Evolutionary conservation across 2,113 vertebrate genomes (phyloP), one percentile per base, ranked within the genome.

Genomic region (Carassius gibelio): DNA sequence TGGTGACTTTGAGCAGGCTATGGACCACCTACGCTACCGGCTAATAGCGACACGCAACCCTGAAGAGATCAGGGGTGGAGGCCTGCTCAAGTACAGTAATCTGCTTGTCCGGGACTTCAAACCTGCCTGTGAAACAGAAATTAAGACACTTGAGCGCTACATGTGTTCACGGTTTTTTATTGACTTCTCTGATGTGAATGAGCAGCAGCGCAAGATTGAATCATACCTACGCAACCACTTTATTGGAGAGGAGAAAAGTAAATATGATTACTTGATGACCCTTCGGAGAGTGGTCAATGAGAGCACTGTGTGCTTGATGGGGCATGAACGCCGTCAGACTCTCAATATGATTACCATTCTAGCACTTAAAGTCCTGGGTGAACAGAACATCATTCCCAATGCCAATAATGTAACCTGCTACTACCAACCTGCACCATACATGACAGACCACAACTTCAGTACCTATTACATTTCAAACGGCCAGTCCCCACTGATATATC

Each of bases 161-260:
- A 99, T 99, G 98, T 99, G 98, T 91, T 99, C 97, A 6, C 95
- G 97, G 59, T 99, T 99, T 91, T 99, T 99, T 92, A 99, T 99
- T 38, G 98, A 99, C 92, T 99, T 99, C 92, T 96, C 97, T 10
- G 95, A 98, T 13, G 94, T 99, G 87, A 94, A 93, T 34, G 96
- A 98, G 91, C 98, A 99, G 91, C 96, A 97, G 88, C 95, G 95
- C 90, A 98, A 97, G 92, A 98, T 99, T 75, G 96, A 99, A 91
- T 99, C 97, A 1, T 99, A 99, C 88, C 94, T 99, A 89, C 95
- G 90, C 88, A 98, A 98, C 91, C 98, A 99, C 92, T 99, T 99
- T 91, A 97, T 97, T 0, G 98, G 97, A 11, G 97, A 99, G 89
- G 98, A 97, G 92, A 95, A 96, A 17, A 98, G 93, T 94, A 99